These are phyloP conservation scores for Calameuta filiformis DNA, from an alignment of 2,888 invertebrate genomes.

Conservation along the genomic window DNA sequence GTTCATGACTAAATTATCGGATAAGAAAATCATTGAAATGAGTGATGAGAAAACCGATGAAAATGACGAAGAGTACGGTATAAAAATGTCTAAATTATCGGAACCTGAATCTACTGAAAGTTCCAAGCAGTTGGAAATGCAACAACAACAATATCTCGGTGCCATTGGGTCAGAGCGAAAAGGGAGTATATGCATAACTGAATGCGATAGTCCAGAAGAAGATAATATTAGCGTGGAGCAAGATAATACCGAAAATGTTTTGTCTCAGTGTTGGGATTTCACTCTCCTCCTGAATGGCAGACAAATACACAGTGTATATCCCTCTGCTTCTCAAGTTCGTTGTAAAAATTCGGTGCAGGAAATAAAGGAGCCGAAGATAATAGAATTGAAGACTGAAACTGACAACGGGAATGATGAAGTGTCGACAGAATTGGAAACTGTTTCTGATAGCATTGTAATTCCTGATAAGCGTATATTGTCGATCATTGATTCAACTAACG, in stretches of 20 bases:
- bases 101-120: neutral
- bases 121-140: neutral
- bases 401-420: neutral
- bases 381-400: neutral
- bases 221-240: slow-evolving; percentile 9
- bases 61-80: neutral
- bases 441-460: neutral
- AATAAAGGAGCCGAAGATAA: slow-evolving; percentile 1
- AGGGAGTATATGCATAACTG: slow-evolving; percentile 21
- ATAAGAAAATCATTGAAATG: neutral
- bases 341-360: neutral
- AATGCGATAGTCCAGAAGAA: slow-evolving; percentile 12
- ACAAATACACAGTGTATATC: slow-evolving; percentile 36
- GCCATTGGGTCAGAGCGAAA: slow-evolving; percentile 38
- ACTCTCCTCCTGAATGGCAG: slow-evolving; percentile 33
- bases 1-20: neutral
- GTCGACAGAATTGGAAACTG: neutral
- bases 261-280: slow-evolving; percentile 44
- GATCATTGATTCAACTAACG: neutral
- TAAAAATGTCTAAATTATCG: neutral
- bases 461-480: neutral
- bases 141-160: slow-evolving; percentile 13
- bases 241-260: slow-evolving; percentile 25
- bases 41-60: neutral
- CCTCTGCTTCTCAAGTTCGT: slow-evolving; percentile 2